phyloP scores from a whole-genome alignment of 2,113 vertebrate species.

The Epinephelus lanceolatus region DNA sequence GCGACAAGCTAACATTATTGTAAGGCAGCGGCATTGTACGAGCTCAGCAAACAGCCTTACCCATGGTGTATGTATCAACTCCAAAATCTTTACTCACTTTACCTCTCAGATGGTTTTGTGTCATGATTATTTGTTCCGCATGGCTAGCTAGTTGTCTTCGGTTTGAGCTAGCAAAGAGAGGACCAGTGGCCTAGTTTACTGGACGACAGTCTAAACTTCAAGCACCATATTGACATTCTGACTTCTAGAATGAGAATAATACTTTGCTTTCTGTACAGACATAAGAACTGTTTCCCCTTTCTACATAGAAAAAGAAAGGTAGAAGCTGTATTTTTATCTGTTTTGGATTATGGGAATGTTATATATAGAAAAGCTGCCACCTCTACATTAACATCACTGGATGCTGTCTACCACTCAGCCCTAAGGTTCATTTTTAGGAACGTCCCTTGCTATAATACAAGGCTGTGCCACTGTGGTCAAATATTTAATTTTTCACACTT shows the following conservation, averaged over 20 bases:
- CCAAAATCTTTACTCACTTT: background rate
- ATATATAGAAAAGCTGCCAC: too few species aligned
- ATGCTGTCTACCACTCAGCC: too few species aligned
- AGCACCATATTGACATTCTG: too few species aligned
- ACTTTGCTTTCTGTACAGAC: too few species aligned
- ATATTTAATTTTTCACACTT: background rate
- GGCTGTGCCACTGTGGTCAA: background rate
- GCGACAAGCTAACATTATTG: background rate
- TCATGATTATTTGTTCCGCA: background rate
- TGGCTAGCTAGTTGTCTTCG: background rate
- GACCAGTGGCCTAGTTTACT: background rate
- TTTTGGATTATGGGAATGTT: too few species aligned
- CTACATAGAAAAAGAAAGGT: too few species aligned
- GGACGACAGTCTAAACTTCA: too few species aligned
- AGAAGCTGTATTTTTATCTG: too few species aligned
- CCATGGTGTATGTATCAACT: background rate
- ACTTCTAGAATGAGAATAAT: too few species aligned
- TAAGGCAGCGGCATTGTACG: background rate
- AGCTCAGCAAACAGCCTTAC: background rate
- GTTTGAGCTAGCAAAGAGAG: background rate
- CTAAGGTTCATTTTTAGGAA: background rate
- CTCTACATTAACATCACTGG: too few species aligned
- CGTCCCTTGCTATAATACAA: constrained; percentile 5
- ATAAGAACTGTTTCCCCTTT: too few species aligned
- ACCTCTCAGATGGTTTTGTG: background rate